Percentiles rank a stretch among this genome's conserved stretches.
These are phyloP conservation scores for Calosoma granatense DNA, from an alignment of 1,140 invertebrate species.

Conservation along the genomic window DNA sequence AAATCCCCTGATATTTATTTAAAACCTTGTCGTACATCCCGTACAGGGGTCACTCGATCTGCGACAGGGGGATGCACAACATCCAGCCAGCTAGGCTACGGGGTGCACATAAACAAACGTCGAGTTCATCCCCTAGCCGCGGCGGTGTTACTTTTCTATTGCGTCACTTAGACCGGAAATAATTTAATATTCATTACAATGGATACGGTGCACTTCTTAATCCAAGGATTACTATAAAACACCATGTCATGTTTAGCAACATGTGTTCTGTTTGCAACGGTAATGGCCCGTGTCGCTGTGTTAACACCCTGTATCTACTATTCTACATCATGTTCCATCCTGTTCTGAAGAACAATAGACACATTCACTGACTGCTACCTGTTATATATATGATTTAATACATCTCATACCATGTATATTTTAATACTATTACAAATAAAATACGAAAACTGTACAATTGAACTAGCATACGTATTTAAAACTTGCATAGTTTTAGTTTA, in stretches of 20 bases:
- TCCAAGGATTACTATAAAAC: constrained; percentile 20
- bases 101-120: background rate
- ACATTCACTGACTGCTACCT: too few species aligned
- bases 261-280: constrained; percentile 19
- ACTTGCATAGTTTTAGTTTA: too few species aligned
- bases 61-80: background rate
- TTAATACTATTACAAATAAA: too few species aligned
- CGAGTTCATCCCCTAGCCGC: background rate
- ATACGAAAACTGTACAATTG: too few species aligned
- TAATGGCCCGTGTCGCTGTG: background rate
- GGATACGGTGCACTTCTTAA: constrained; percentile 23
- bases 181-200: constrained; percentile 30
- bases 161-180: constrained; percentile 23
- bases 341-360: too few species aligned
- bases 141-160: constrained; percentile 10
- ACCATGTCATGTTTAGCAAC: constrained; percentile 25
- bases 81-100: too few species aligned
- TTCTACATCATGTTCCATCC: background rate
- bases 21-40: background rate
- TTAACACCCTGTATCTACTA: background rate
- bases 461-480: too few species aligned
- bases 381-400: too few species aligned
- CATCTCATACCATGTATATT: too few species aligned
- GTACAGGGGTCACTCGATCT: background rate
- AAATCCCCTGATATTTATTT: constrained; percentile 3